phyloP scores from a whole-genome alignment of 2,797 vertebrate species.

The Gambelia wislizenii region DNA sequence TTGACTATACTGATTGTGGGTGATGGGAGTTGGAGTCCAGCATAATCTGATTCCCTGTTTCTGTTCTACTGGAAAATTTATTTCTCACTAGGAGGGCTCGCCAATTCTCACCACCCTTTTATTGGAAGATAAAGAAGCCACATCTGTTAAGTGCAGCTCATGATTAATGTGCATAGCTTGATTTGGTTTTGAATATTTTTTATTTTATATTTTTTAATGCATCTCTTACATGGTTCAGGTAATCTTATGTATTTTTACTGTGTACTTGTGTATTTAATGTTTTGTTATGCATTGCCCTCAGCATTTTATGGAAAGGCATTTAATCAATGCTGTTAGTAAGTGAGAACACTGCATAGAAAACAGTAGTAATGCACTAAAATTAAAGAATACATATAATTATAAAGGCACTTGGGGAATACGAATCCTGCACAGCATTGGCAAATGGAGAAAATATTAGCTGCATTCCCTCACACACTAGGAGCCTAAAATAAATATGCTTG shows the following conservation, averaged over 20 bases:
- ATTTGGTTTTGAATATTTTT: not conserved
- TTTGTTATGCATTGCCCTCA: not conserved
- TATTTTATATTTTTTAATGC: too few relatives aligned
- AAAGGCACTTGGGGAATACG: not conserved
- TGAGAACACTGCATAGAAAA: not conserved
- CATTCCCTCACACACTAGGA: not conserved
- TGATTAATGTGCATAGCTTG: not conserved
- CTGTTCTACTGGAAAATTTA: not conserved
- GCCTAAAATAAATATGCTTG: not conserved
- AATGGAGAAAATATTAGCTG: not conserved
- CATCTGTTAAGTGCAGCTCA: not conserved
- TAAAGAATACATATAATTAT: not conserved
- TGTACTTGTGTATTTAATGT: not conserved
- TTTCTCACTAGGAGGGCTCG: not conserved
- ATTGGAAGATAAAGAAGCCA: too few relatives aligned
- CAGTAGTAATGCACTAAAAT: not conserved
- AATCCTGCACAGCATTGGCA: not conserved
- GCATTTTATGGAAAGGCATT: slow-evolving; percentile 1
- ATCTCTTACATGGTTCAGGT: not conserved
- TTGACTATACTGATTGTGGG: not conserved
- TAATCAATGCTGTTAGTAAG: not conserved
- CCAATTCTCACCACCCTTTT: not conserved
- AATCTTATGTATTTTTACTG: not conserved
- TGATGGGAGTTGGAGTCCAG: not conserved
- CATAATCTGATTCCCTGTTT: not conserved